Base-by-base conservation (phyloP, 2,888 invertebrate species). In the Tachina grossa region DNA sequence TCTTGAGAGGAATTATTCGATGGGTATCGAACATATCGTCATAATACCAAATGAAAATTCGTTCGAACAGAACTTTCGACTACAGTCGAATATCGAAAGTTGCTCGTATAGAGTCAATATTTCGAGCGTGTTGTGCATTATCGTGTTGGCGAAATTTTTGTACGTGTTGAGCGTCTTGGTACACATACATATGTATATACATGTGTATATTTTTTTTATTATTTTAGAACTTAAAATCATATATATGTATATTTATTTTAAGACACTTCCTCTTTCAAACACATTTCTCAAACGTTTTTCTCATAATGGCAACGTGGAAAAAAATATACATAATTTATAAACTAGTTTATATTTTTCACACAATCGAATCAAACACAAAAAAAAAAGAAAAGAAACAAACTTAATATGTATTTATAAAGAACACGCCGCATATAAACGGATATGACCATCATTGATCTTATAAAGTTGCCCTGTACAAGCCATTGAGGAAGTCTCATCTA, bases 361-460 rank as follows among this genome's bases (percentile, higher is more conserved):
- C 76, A 77, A 47, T 8, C 14, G 43, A 53, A 55, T 22, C 16
- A 55, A 51, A 51, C 14, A 16, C 2, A 31, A 31, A 31, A 4
- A 31, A 61, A 22, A 51, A 22, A n/a, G 55, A 57, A 47, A 19
- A 19, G 5, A 55, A 66, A 59, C 13, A 77, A 59, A 49, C 11
- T 49, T 77, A 59, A 78, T 69, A n/a, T n/a, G n/a, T n/a, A 61
- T 78, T 63, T 71, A 66, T 66, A 31, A 31, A 31, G 22, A 47
- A 2, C 16, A 45, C 16, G 31, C 4, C n/a, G 45, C 45, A 45
- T 43, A 57, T 13, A 51, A 69, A 76, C 75, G 82, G 75, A 83
- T 78, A 83, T 78, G 72, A 47, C 65, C 83, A 78, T 66, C 77
- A 83, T 83, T 83, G 77, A 83, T 78, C 77, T 83, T 53, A 72